These are phyloP conservation scores for Phorcus lineatus DNA, from an alignment of 2,888 invertebrate genomes.

Conservation along the genomic window DNA sequence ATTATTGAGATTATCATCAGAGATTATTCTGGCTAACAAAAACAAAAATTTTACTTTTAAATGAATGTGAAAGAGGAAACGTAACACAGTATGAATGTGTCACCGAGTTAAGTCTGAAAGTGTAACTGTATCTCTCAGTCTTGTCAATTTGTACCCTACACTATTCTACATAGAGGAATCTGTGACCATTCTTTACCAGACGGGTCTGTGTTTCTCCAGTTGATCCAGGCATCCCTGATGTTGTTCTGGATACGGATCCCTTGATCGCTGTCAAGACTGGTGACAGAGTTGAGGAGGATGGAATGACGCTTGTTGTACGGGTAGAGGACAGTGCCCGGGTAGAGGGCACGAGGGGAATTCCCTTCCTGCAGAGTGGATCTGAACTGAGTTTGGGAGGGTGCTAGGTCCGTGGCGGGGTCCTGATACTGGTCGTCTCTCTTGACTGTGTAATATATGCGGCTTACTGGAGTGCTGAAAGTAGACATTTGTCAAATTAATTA, in stretches of 20 bases:
- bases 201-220: background rate
- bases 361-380: background rate
- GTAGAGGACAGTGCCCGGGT: background rate
- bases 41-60: too few species aligned
- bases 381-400: background rate
- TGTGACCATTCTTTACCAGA: too few species aligned
- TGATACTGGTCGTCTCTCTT: background rate
- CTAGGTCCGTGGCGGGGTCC: background rate
- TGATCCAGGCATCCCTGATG: background rate
- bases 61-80: too few species aligned
- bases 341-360: background rate
- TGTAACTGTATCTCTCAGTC: too few species aligned
- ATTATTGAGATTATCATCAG: too few species aligned
- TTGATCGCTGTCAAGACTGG: background rate
- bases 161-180: too few species aligned
- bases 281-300: background rate
- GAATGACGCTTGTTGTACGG: background rate
- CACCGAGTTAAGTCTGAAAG: too few species aligned
- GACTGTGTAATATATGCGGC: slow-evolving; percentile 5
- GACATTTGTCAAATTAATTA: too few species aligned
- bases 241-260: background rate
- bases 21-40: too few species aligned
- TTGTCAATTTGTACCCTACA: too few species aligned
- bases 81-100: too few species aligned
- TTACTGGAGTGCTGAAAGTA: background rate